phyloP scores from a whole-genome alignment of 2,113 vertebrate species.

The Hyaena hyaena region DNA sequence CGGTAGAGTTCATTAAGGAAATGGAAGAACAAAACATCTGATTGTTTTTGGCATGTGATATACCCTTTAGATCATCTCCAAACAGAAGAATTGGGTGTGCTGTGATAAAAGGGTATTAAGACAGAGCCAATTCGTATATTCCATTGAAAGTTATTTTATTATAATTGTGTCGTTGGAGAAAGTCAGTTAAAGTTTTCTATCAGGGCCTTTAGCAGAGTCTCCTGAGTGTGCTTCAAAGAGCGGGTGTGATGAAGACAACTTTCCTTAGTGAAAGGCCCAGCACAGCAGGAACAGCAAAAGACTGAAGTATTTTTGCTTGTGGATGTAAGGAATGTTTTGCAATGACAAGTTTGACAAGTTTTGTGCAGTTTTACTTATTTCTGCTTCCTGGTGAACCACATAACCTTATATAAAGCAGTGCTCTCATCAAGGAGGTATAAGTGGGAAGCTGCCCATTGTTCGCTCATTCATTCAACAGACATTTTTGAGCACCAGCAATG shows the following conservation, averaged over 20 bases:
- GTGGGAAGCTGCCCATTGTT: neutral
- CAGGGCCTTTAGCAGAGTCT: neutral
- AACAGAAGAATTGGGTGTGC: conserved; percentile 23
- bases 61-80: neutral
- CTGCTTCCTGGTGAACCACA: neutral
- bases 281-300: neutral
- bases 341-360: neutral
- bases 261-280: neutral
- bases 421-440: neutral
- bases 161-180: neutral
- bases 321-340: neutral
- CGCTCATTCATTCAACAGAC: neutral
- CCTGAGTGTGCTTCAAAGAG: neutral
- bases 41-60: conserved; percentile 2
- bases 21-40: conserved; percentile 7
- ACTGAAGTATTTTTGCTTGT: neutral
- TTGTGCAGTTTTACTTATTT: neutral
- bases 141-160: neutral
- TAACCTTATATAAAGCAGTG: neutral
- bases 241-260: neutral
- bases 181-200: neutral
- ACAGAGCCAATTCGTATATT: conserved; percentile 19
- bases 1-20: conserved; percentile 35
- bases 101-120: neutral
- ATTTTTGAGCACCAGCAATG: neutral